Base-by-base conservation (phyloP, 2,113 vertebrate genomes). In the Heterotis niloticus region DNA sequence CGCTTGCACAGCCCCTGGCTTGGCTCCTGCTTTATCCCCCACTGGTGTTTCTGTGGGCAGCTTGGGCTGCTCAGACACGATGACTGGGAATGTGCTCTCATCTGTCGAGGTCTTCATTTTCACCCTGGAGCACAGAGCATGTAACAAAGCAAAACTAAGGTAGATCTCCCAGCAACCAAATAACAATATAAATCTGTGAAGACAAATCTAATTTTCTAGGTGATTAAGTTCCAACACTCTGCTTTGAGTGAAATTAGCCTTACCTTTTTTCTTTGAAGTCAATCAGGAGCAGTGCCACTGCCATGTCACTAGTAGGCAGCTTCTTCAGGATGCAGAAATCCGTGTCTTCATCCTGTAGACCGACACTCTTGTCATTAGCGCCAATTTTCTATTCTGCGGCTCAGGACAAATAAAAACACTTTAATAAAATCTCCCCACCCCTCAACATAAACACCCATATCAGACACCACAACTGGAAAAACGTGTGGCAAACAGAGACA, bases 301-400 rank as follows among this genome's bases (percentile, higher is more conserved):
- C 92, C 14, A 84, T 82, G 16, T 88, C 87, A 79, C 84, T 88
- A 0, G 67, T 84, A 51, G 91, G 90, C 0, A 70, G 81, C 79
- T 89, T 94, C 28, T 89, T 93, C 76, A 95, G 80, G 81, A 94
- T 90, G 80, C 95, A 96, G 76, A 91, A 93, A 82, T 92, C 92
- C 13, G 90, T 52, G 76, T 95, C 93, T 88, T 94, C 94, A 81
- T 95, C 94, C 95, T 96, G 79, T 28, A 56, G 56, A 64, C 20
- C 34, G 14, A 80, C 28, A 76, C 16, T 24, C 20, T n/a, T 13
- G 29, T n/a, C 18, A 24, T 26, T 29, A 60, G 65, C 5, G 44
- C 18, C 13, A 51, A 62, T 5, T 57, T 23, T 20, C 2, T 62
- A 24, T 4, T 54, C 70, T 44, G 34, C 7, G 7, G 34, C 34